Conservation (phyloP, 2,797 vertebrate genomes). For the Erpetoichthys calabaricus region DNA sequence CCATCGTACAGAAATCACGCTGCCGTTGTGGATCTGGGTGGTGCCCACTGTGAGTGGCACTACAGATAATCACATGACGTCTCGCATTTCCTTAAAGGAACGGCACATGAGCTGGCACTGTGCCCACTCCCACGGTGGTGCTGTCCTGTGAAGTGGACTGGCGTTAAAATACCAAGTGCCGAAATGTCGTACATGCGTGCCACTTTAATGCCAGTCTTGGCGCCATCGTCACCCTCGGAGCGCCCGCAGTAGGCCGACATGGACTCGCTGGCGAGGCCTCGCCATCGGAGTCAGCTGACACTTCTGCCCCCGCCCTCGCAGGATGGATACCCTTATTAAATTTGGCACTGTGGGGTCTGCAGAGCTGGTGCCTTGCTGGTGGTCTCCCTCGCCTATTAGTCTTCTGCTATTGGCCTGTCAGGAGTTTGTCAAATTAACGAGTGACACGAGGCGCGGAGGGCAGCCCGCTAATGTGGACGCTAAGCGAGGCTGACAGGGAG, state of each 20-base stretch:
- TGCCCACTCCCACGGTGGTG: slow-evolving; percentile 25
- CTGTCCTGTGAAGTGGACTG: too few relatives aligned
- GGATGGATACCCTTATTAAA: slow-evolving; percentile 49
- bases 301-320: slow-evolving; percentile 30
- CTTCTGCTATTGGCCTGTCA: slow-evolving; percentile 66
- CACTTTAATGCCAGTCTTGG: too few relatives aligned
- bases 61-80: too few relatives aligned
- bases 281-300: slow-evolving; percentile 29
- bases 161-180: too few relatives aligned
- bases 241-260: neutral
- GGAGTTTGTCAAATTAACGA: slow-evolving; percentile 64
- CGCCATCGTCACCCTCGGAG: too few relatives aligned
- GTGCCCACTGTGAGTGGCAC: too few relatives aligned
- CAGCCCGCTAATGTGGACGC: slow-evolving; percentile 83
- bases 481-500: slow-evolving; percentile 84
- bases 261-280: slow-evolving; percentile 14
- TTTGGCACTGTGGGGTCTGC: slow-evolving; percentile 48
- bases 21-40: too few relatives aligned
- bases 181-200: too few relatives aligned
- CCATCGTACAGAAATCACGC: slow-evolving; percentile 30
- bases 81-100: slow-evolving; percentile 14
- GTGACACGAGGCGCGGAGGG: slow-evolving; percentile 55
- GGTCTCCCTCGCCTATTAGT: slow-evolving; percentile 58
- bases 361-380: slow-evolving; percentile 55
- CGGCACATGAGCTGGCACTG: slow-evolving; percentile 35